Conservation (phyloP, 2,888 invertebrate species). For the Dendrolimus houi region DNA sequence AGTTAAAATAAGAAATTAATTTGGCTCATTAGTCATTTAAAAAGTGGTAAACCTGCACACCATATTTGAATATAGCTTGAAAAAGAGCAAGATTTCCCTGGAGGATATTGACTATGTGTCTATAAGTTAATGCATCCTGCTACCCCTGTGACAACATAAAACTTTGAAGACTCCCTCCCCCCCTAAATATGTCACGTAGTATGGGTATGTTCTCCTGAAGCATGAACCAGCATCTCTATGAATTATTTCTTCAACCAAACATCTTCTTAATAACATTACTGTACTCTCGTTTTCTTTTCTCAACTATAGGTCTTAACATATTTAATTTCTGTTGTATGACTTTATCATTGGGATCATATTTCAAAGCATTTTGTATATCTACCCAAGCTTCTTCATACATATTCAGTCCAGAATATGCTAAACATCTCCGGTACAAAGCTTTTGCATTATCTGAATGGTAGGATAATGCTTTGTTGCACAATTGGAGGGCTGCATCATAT, state of each 20-base stretch:
- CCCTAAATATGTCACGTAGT: too few relatives aligned
- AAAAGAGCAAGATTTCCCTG: too few relatives aligned
- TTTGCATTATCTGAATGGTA: slow-evolving; percentile 89
- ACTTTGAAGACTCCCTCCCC: too few relatives aligned
- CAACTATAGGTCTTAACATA: slow-evolving; percentile 72
- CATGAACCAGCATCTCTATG: too few relatives aligned
- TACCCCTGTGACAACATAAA: too few relatives aligned
- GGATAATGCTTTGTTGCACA: slow-evolving; percentile 86
- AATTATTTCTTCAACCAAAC: slow-evolving; percentile 42
- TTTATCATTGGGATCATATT: slow-evolving; percentile 80
- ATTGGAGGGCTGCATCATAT: slow-evolving; percentile 79
- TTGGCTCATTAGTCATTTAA: too few relatives aligned
- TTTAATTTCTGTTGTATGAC: slow-evolving; percentile 77
- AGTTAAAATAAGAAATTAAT: too few relatives aligned
- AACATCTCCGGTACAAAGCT: slow-evolving; percentile 89
- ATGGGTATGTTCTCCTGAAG: too few relatives aligned
- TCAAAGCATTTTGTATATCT: slow-evolving; percentile 72
- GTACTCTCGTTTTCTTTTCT: slow-evolving; percentile 77
- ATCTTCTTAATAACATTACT: slow-evolving; percentile 75
- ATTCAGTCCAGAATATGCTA: slow-evolving; percentile 79
- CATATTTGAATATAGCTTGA: too few relatives aligned
- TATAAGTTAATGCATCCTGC: too few relatives aligned
- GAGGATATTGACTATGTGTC: too few relatives aligned
- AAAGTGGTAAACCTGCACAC: too few relatives aligned
- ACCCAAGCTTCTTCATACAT: slow-evolving; percentile 81